Conservation (phyloP, 2,113 vertebrate species). For the Dolichotis patagonum region DNA sequence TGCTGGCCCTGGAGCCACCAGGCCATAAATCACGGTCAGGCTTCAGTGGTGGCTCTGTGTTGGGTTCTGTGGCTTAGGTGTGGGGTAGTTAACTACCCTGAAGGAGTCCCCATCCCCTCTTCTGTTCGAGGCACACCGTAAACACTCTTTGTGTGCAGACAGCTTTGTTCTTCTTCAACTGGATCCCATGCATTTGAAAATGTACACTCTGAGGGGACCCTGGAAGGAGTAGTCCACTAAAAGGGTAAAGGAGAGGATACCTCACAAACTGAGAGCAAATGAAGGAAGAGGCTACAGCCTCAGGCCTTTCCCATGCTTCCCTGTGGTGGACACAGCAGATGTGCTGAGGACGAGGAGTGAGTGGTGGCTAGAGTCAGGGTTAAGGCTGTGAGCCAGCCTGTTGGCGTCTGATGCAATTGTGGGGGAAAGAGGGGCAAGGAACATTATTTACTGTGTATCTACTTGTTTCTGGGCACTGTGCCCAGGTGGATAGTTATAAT, state of each 20-base stretch:
- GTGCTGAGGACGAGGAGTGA: background rate
- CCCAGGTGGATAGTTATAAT: conserved; percentile 32
- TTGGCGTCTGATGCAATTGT: background rate
- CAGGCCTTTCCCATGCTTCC: background rate
- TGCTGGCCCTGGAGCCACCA: background rate
- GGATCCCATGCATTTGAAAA: background rate
- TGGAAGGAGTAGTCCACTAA: background rate
- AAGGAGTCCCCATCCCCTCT: background rate
- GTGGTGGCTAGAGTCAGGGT: background rate
- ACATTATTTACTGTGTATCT: background rate
- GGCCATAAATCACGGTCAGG: background rate
- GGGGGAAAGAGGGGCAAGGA: background rate
- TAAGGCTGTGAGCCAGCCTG: background rate
- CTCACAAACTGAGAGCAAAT: background rate
- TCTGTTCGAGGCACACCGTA: background rate
- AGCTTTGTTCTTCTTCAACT: background rate
- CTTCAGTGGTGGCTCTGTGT: background rate
- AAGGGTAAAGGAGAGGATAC: background rate
- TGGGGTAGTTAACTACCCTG: background rate
- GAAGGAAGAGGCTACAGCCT: background rate
- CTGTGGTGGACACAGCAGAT: background rate
- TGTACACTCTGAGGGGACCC: background rate
- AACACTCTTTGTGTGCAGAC: background rate
- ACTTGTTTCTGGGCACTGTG: conserved; percentile 1
- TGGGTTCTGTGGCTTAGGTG: background rate